These are phyloP conservation scores for Xiphydria camelus DNA, from an alignment of 2,888 invertebrate genomes.

Conservation along the genomic window DNA sequence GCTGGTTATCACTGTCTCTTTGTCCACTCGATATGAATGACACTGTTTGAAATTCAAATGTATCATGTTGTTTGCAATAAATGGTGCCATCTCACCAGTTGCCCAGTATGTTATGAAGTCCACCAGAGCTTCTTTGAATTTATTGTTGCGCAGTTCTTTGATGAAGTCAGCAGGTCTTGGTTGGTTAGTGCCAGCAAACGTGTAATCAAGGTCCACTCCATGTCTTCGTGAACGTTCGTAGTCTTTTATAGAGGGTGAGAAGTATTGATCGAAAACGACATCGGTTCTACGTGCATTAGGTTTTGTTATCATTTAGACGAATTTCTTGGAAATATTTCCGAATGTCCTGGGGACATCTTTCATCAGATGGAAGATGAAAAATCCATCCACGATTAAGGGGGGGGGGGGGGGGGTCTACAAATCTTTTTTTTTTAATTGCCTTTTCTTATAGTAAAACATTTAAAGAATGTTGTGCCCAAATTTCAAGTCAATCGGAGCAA, in stretches of 20 bases:
- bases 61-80: slow-evolving; percentile 3
- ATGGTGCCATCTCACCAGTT: slow-evolving; percentile 7
- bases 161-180: slow-evolving; percentile 15
- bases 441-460: no score
- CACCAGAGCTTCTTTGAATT: no score
- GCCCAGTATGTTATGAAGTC: slow-evolving; percentile 18
- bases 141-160: slow-evolving; percentile 16
- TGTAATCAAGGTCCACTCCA: slow-evolving; percentile 6
- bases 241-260: slow-evolving; percentile 17
- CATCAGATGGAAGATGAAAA: slow-evolving; percentile 37
- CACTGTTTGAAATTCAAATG: slow-evolving; percentile 5
- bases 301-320: no score
- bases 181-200: slow-evolving; percentile 18
- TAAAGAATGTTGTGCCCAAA: no score
- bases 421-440: no score
- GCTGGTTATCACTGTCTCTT: slow-evolving; percentile 1
- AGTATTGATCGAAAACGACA: slow-evolving; percentile 20
- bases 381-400: slow-evolving; percentile 43
- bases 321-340: no score
- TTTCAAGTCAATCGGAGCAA: no score
- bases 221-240: no score
- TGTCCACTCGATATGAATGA: slow-evolving; percentile 1
- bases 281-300: slow-evolving; percentile 21
- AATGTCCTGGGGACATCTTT: slow-evolving; percentile 40
- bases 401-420: no score